These are phyloP conservation scores for Copsychus sechellarum DNA, from an alignment of 2,113 vertebrate species.

Conservation along the genomic window DNA sequence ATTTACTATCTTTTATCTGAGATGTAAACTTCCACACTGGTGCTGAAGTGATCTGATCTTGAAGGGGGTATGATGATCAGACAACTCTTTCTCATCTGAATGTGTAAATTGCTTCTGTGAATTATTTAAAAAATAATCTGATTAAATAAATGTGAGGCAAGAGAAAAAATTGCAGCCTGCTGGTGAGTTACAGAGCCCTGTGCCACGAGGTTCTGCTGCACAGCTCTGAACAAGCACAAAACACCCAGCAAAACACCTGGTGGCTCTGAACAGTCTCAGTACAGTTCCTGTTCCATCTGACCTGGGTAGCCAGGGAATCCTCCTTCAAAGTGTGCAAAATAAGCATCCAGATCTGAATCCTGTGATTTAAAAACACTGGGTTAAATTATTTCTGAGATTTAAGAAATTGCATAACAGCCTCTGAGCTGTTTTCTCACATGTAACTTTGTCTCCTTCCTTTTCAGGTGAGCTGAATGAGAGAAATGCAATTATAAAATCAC, in stretches of 20 bases:
- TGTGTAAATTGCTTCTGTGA: neutral
- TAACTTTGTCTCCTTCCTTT: neutral
- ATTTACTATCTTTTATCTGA: neutral
- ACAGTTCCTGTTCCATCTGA: neutral
- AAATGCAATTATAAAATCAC: slow-evolving; percentile 70
- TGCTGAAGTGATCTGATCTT: neutral
- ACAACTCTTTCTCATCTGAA: neutral
- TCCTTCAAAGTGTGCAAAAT: neutral
- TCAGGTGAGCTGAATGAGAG: slow-evolving; percentile 76
- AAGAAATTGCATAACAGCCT: neutral
- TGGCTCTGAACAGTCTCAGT: neutral
- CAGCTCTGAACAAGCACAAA: neutral
- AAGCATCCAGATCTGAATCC: rapidly evolving
- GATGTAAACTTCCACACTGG: neutral
- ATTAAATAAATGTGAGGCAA: neutral
- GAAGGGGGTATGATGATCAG: neutral
- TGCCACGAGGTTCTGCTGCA: neutral
- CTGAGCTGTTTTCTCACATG: neutral
- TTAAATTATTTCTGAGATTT: neutral
- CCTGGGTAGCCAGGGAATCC: neutral
- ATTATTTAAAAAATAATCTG: neutral
- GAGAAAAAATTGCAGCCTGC: neutral
- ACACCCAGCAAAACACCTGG: neutral
- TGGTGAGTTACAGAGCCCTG: neutral
- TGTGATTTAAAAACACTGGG: neutral